These are phyloP conservation scores for Microplitis manilae DNA, from an alignment of 2,888 invertebrate genomes.

Conservation along the genomic window DNA sequence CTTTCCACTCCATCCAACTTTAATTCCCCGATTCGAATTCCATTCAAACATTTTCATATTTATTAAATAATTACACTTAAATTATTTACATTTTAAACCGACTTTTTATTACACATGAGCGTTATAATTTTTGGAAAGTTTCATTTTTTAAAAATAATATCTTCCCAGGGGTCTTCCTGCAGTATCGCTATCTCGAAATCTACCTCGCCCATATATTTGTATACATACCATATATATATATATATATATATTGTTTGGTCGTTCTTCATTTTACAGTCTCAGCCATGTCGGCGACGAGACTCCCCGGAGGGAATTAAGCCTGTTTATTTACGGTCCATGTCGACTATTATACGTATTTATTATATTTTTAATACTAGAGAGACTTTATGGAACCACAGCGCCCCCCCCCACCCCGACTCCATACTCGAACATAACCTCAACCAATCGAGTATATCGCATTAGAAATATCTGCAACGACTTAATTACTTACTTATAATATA, in stretches of 20 bases:
- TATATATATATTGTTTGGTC: slow-evolving; percentile 18
- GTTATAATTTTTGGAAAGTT: not conserved
- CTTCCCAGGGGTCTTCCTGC: slow-evolving; percentile 49
- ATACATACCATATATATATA: not conserved
- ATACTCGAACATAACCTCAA: too few relatives aligned
- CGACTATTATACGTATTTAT: slow-evolving; percentile 29
- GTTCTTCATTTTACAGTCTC: slow-evolving; percentile 31
- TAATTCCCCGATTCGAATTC: not conserved
- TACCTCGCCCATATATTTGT: slow-evolving; percentile 36
- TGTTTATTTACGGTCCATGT: slow-evolving; percentile 48
- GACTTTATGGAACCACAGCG: not conserved
- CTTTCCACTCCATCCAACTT: not conserved
- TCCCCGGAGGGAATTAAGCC: slow-evolving; percentile 41
- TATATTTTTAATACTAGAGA: not conserved
- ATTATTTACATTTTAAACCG: not conserved
- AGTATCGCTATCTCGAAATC: slow-evolving; percentile 48
- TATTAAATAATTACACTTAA: not conserved
- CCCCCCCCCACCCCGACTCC: too few relatives aligned
- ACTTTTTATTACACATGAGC: not conserved
- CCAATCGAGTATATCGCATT: not conserved
- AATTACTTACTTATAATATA: not conserved
- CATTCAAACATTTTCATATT: not conserved
- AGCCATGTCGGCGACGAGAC: slow-evolving; percentile 27
- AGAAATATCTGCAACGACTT: not conserved
- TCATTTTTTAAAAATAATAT: slow-evolving; percentile 23